These are phyloP conservation scores for Clamator glandarius DNA, from an alignment of 2,797 vertebrate genomes.

Conservation along the genomic window DNA sequence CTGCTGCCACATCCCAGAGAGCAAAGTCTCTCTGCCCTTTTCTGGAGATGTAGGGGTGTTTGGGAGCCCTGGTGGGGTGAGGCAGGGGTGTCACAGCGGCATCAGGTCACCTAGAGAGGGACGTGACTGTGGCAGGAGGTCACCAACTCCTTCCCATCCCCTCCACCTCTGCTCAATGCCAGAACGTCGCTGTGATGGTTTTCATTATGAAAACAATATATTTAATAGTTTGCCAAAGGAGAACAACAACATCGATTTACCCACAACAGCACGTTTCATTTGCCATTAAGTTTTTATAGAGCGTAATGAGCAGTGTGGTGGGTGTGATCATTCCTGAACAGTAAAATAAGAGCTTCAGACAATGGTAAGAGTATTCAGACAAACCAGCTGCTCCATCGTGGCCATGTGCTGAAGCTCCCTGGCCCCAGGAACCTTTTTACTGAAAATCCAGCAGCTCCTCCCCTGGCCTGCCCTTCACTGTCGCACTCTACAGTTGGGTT, in stretches of 20 bases:
- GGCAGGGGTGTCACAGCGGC: too few relatives aligned
- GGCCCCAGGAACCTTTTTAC: not conserved
- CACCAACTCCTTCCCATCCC: not conserved
- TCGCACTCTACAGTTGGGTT: accelerated
- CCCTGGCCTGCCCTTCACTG: accelerated
- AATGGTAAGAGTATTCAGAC: not conserved
- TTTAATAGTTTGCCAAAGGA: constrained; percentile 53
- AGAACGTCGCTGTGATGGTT: not conserved
- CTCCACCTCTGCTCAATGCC: not conserved
- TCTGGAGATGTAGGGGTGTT: accelerated
- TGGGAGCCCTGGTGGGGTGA: not conserved
- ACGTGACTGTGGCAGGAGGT: not conserved
- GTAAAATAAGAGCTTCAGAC: not conserved
- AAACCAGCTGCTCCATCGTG: not conserved
- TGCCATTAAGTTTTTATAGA: constrained; percentile 61
- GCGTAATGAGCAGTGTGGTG: constrained; percentile 21
- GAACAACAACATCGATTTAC: constrained; percentile 62
- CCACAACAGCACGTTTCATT: constrained; percentile 44
- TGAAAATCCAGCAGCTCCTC: accelerated
- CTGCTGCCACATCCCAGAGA: accelerated
- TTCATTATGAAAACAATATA: constrained; percentile 52
- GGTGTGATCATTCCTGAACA: not conserved
- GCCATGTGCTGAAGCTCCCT: not conserved
- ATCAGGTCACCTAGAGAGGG: not conserved
- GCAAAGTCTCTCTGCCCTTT: not conserved